Base-by-base conservation (phyloP, 2,797 vertebrate genomes). In the Manis javanica region DNA sequence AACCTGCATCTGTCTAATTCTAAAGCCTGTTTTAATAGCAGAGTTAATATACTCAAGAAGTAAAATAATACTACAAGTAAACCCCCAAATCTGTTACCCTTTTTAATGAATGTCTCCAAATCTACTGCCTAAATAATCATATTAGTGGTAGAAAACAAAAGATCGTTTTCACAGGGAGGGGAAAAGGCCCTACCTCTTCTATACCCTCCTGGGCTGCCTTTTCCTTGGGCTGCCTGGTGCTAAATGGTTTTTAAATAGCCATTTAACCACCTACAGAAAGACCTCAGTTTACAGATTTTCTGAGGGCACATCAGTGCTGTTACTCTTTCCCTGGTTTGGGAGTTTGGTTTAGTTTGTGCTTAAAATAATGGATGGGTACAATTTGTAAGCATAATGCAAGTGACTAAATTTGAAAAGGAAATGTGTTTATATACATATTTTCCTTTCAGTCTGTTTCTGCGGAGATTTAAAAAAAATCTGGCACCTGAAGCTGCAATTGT, bases 181-280 rank as follows among this genome's bases (percentile, higher is more conserved):
- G 19, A 37, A 97, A 42, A 90, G 7, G n/a, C 95, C 90, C 1
- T 92, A 37, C 37, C 92, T 93, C n/a, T 87, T 85, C 61, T 15
- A 89, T 59, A 66, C 79, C 74, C 90, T 96, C 91, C 39, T 63
- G 1, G 87, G 91, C 64, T 79, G 78, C 96, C 14, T 10, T 29
- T 53, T 11, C 34, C 77, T 90, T 66, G 97, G 71, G 53, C 24
- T 94, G 24, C 77, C 74, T 87, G 86, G 74, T 92, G 71, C 94
- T 98, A 96, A 98, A 96, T 96, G 79, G 79, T 59, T 95, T 98
- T 97, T 97, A 98, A 98, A 97, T 77, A 97, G 95, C 71, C 90
- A 81, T 97, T 98, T 97, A 97, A 96, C 95, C 97, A 97, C 97
- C 95, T 88, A 96, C 96, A 90, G 98, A 97, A 98, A 94, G 78